Evolutionary conservation across 2,797 vertebrate species (phyloP), one percentile per base, ranked within the genome.

Genomic region (Bothrops alternatus): DNA sequence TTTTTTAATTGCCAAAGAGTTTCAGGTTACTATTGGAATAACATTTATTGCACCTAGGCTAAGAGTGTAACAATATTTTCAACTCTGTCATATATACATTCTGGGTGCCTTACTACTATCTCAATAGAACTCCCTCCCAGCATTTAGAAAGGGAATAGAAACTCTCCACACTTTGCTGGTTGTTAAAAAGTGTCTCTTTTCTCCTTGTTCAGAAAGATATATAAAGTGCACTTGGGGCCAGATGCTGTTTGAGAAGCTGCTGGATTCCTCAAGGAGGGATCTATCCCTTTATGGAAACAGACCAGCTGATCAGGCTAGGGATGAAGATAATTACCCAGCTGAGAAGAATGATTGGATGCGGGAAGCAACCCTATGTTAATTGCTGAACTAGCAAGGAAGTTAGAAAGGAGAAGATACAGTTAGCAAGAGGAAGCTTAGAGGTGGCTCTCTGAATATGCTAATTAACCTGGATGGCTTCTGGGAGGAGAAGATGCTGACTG

Each of bases 371-470:
- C n/a, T n/a, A 69, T 14, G 56, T 73, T 89, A 85, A 93, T 85
- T 89, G 92, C 92, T 93, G 92, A 93, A 93, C 87, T 91, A 85
- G 92, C 92, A 93, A 91, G 86, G 87, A 91, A 89, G 60, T 73
- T 87, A 87, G 69, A 91, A 37, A 89, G n/a, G 69, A 89, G 90
- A 93, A 73, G 65, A 89, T 88, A 65, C 32, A 7, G 90, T 89
- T 88, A 58, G 50, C 69, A 91, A 88, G 92, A 93, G 90, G 92
- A 65, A 88, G 50, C 69, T 91, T 88, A 61, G 50, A 91, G 58
- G 86, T 78, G 90, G 69, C 90, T 93, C 87, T 85, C 88, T 87
- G 85, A 65, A 90, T 93, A 93, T 93, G 92, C 92, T 93, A 93
- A 93, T 93, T 93, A 93, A 93, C 90, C 92, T 50, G 2, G 73